These are phyloP conservation scores for Saguinus midas DNA, from an alignment of 2,113 vertebrate genomes.

Conservation along the genomic window DNA sequence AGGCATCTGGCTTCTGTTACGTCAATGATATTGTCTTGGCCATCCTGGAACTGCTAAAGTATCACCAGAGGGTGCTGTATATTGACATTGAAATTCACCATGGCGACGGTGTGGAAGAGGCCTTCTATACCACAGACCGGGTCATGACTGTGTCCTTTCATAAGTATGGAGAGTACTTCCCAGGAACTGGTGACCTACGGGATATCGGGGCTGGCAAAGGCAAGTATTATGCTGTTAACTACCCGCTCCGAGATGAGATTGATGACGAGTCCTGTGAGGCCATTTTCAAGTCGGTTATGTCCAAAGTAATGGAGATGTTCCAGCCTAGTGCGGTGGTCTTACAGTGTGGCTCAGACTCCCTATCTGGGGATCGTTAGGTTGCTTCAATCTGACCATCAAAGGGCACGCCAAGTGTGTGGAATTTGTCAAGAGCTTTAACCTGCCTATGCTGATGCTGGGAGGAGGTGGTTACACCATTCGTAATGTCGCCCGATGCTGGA, in stretches of 20 bases:
- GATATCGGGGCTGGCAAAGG: slow-evolving; percentile 99
- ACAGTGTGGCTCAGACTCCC: slow-evolving; percentile 97
- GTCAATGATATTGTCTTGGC: slow-evolving; percentile 98
- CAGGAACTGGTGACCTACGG: slow-evolving; percentile 96
- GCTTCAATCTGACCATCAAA: slow-evolving; percentile 97
- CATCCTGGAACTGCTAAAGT: slow-evolving; percentile 98
- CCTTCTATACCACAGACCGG: slow-evolving; percentile 99
- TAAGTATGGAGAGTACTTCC: slow-evolving; percentile 99
- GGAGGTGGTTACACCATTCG: slow-evolving; percentile 98
- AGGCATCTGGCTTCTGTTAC: slow-evolving; percentile 98
- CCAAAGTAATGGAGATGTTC: slow-evolving; percentile 99
- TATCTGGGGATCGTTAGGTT: slow-evolving; percentile 96
- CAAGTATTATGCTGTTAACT: slow-evolving; percentile 98
- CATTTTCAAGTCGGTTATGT: slow-evolving; percentile 98
- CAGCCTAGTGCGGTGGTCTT: slow-evolving; percentile 97
- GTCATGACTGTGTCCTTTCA: slow-evolving; percentile 99
- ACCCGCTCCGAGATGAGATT: slow-evolving; percentile 96
- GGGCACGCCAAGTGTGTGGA: slow-evolving; percentile 98
- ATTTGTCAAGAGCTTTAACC: slow-evolving; percentile 97
- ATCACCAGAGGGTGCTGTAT: slow-evolving; percentile 98
- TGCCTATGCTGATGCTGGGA: slow-evolving; percentile 97
- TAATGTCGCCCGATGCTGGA: slow-evolving; percentile 98
- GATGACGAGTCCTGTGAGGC: slow-evolving; percentile 98
- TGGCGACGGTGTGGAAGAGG: slow-evolving; percentile 97
- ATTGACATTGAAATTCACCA: slow-evolving; percentile 99